These are phyloP conservation scores for Metallyticus violacea DNA, from an alignment of 2,888 invertebrate species.

Conservation along the genomic window DNA sequence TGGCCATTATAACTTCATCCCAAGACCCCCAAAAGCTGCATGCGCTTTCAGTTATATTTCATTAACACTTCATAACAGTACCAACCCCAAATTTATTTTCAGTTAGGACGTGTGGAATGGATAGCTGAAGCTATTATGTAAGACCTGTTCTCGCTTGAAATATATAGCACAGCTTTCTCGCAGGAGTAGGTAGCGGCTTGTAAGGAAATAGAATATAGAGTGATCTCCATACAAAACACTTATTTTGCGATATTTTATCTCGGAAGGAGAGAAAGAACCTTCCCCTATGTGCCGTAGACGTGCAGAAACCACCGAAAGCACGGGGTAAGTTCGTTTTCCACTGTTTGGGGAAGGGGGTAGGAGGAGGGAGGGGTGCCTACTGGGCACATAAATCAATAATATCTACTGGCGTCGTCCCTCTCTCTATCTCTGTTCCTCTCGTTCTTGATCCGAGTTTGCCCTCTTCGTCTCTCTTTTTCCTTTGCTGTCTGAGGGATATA, in stretches of 20 bases:
- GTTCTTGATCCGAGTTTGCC: background rate
- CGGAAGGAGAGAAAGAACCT: background rate
- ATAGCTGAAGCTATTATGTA: background rate
- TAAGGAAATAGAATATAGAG: constrained; percentile 14
- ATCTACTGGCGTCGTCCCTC: constrained; percentile 41
- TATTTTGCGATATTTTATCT: constrained; percentile 27
- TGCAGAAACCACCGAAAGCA: constrained; percentile 19
- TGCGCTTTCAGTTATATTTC: background rate
- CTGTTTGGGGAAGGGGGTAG: constrained; percentile 34
- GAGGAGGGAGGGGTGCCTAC: constrained; percentile 37
- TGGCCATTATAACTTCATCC: too few species aligned
- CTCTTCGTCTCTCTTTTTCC: background rate
- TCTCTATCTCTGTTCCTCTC: background rate
- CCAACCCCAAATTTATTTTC: background rate
- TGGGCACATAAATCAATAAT: constrained; percentile 60
- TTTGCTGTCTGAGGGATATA: constrained; percentile 23
- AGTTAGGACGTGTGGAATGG: background rate
- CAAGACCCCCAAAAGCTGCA: too few species aligned
- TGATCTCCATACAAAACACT: constrained; percentile 25
- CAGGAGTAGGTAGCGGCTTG: background rate
- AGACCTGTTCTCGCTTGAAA: background rate
- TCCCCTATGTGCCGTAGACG: constrained; percentile 1
- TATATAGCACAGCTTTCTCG: background rate
- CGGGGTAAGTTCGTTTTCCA: constrained; percentile 39
- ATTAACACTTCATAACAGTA: background rate